Base-by-base conservation (phyloP, 2,888 invertebrate species). In the Salpingus planirostris region DNA sequence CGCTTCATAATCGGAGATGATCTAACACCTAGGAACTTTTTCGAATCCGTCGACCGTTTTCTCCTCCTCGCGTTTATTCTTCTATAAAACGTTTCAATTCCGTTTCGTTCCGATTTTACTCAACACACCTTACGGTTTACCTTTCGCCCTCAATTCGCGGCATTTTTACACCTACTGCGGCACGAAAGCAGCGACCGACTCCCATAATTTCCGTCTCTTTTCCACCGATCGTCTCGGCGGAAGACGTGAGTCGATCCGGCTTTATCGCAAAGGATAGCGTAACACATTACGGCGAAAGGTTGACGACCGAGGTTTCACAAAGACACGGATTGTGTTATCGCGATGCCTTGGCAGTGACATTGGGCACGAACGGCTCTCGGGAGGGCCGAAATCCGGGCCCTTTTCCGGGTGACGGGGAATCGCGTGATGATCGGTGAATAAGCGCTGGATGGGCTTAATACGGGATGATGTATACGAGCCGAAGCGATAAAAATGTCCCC, bases 141-240 rank as follows among this genome's bases (percentile, higher is more conserved):
- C 63, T 62, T 64, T 62, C 62, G 63, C 57, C 64, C 64, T 62
- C 63, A 57, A 57, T 64, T 62, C 54, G 59, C 57, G 49, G 54
- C 58, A 59, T 62, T 62, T 63, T 64, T 62, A 61, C 60, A 60
- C 62, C 61, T 62, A 62, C 59, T 61, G 57, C n/a, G n/a, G n/a
- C n/a, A n/a, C n/a, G n/a, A n/a, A n/a, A n/a, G n/a, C n/a, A n/a
- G n/a, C n/a, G n/a, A n/a, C n/a, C n/a, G n/a, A n/a, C n/a, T n/a
- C n/a, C n/a, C n/a, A n/a, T n/a, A n/a, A n/a, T n/a, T n/a, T n/a
- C n/a, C n/a, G n/a, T n/a, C n/a, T n/a, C n/a, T n/a, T n/a, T n/a
- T 11, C 3, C 14, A 13, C 7, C 13, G n/a, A 3, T 23, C 4
- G 6, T 3, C 7, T 3, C 15, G 13, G 11, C 11, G 4, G 10